Conservation (phyloP, 1,140 invertebrate species). For the Ylistrum balloti region DNA sequence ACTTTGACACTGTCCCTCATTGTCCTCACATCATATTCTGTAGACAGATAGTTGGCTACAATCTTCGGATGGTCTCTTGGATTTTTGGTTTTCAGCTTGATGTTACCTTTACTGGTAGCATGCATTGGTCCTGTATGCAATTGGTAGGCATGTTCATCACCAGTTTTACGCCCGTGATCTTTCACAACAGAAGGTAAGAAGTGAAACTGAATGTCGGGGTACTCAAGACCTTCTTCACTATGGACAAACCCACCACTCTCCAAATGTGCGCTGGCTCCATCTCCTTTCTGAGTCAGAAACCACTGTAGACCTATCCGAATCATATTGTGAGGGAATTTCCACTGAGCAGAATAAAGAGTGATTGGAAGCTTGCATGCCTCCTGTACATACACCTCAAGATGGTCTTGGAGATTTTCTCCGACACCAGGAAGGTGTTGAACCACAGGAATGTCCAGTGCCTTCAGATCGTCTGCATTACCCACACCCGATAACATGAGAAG, state of each 20-base stretch:
- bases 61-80: constrained; percentile 92
- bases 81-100: constrained; percentile 84
- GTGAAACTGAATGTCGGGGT: constrained; percentile 84
- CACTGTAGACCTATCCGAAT: constrained; percentile 83
- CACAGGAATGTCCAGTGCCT: constrained; percentile 85
- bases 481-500: not conserved
- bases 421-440: constrained; percentile 82
- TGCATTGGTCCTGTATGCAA: constrained; percentile 82
- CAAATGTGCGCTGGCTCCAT: constrained; percentile 82
- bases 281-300: constrained; percentile 82
- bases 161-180: constrained; percentile 83
- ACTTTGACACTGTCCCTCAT: constrained; percentile 75
- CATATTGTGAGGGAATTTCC: constrained; percentile 85
- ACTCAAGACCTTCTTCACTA: constrained; percentile 73
- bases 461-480: constrained; percentile 88
- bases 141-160: constrained; percentile 81
- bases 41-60: constrained; percentile 87
- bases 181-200: constrained; percentile 84
- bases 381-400: constrained; percentile 83
- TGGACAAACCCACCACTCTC: constrained; percentile 84
- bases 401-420: constrained; percentile 83
- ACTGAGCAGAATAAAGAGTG: constrained; percentile 84
- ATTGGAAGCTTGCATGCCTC: constrained; percentile 83
- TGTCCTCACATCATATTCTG: constrained; percentile 76
- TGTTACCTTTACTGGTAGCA: constrained; percentile 78